Base-by-base conservation (phyloP, 2,888 invertebrate species). In the Xestia c-nigrum region DNA sequence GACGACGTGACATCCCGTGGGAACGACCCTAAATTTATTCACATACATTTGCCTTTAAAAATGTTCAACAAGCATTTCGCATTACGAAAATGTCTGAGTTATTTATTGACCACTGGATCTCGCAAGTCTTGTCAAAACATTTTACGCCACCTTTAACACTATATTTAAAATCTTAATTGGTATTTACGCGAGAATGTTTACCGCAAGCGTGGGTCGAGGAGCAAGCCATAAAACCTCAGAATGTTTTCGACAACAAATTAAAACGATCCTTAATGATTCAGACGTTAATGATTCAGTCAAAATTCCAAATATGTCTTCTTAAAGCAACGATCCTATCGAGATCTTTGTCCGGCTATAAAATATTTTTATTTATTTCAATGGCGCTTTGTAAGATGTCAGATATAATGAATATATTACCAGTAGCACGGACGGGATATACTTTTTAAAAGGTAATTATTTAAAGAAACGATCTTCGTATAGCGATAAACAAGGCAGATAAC, bases 381-480 rank as follows among this genome's bases (percentile, higher is more conserved):
- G 93, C 93, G 93, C 94, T 95, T 95, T 95, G 95, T 96, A 93
- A 93, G 93, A 93, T 94, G 96, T 95, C 96, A 93, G 94, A 93
- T 94, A 94, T 95, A 96, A 96, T 95, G 94, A 96, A 96, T 96
- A 96, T 96, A 96, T 96, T 95, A 95, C 95, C 96, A 91, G 96
- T 96, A 96, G 96, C 96, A 78, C 76, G 84, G 91, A 91, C 92
- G 91, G 91, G 92, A 93, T 94, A 94, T 94, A 93, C 92, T 95
- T 95, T 95, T 95, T 94, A 95, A 94, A 94, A 93, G 94, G 95
- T 95, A 95, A 96, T 96, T 96, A 96, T 96, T 96, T 95, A 96
- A 94, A 94, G 94, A 92, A 94, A 94, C 94, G 95, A 95, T 95
- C 94, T 92, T 93, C 93, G 95, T 95, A 93, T 94, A 93, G 93